These are phyloP conservation scores for Hypomesus transpacificus DNA, from an alignment of 2,113 vertebrate species.

Conservation along the genomic window DNA sequence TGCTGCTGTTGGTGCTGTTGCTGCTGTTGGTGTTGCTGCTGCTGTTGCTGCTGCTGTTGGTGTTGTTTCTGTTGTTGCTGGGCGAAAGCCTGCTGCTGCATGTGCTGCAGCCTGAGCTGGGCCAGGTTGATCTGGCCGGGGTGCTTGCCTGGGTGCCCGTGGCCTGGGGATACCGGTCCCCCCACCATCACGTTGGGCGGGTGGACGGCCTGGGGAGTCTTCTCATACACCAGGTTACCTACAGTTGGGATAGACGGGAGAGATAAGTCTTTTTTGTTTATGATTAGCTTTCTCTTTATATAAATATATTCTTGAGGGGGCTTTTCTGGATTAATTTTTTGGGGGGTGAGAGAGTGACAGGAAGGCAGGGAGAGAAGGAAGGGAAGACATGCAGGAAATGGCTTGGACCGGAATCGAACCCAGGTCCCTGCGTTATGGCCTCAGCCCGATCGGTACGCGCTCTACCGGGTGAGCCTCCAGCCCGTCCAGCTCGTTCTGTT, in stretches of 20 bases:
- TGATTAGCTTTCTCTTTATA: no score
- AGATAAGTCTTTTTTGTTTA: background rate
- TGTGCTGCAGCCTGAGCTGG: slow-evolving; percentile 93
- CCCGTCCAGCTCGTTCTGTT: no score
- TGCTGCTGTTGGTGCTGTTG: slow-evolving; percentile 83
- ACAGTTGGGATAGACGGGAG: slow-evolving; percentile 21
- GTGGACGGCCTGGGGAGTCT: slow-evolving; percentile 81
- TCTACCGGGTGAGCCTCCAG: no score
- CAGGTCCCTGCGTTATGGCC: no score
- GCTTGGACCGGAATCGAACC: no score
- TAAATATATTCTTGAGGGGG: no score
- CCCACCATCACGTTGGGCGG: slow-evolving; percentile 84
- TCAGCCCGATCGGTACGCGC: no score
- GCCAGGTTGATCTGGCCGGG: slow-evolving; percentile 95
- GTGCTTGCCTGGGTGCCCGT: slow-evolving; percentile 83
- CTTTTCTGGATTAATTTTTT: no score
- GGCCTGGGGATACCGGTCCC: slow-evolving; percentile 84
- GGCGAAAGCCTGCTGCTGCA: slow-evolving; percentile 90
- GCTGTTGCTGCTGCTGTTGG: slow-evolving; percentile 82
- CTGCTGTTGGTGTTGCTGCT: slow-evolving; percentile 84
- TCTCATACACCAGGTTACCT: slow-evolving; percentile 97
- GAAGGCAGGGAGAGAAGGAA: no score
- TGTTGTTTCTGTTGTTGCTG: slow-evolving; percentile 83
- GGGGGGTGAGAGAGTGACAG: no score
- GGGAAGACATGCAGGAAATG: background rate